Base-by-base conservation (phyloP, 2,797 vertebrate species). In the Taeniopygia guttata region DNA sequence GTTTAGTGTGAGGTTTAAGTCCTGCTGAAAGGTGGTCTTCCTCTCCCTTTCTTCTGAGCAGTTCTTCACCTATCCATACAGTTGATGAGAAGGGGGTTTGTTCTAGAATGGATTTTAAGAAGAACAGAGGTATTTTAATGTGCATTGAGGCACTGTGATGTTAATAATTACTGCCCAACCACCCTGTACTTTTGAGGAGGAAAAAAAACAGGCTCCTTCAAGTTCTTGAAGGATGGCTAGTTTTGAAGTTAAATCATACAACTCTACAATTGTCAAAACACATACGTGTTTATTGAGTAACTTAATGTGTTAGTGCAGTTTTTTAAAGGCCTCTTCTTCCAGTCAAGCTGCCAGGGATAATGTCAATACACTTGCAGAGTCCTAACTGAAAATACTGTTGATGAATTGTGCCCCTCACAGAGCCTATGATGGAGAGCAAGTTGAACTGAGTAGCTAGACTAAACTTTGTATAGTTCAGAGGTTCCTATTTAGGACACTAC, bases 221-320 rank as follows among this genome's bases (percentile, higher is more conserved):
- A 70, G 32, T 60, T 13, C 45, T 62, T 76, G 49, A 93, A 78
- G 22, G 38, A 60, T 43, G 25, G 9, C 45, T 67, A 42, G 21
- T 66, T 91, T 72, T 83, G 51, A 87, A 89, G 42, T 72, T 43
- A 93, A 95, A 55, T 89, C n/a, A 20, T 29, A 20, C 38, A 78
- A 34, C 55, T 90, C 38, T 69, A 40, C 48, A 77, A 45, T 19
- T 93, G 74, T 91, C 95, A 84, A 87, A 91, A 90, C 70, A 72
- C 23, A 13, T 21, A 40, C 38, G 26, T 64, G 43, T 91, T 95
- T 91, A 77, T 56, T 79, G 59, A 90, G 21, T 54, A 68, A 64
- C 59, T 75, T 90, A 45, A 8, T 2, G 62, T 75, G 78, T 88
- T 77, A 70, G 62, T 43, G 32, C 45, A 52, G 16, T 70, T 94